Evolutionary conservation across 2,888 invertebrate genomes (phyloP), one percentile per base, ranked within the genome.

Genomic region (Cinara cedri): DNA sequence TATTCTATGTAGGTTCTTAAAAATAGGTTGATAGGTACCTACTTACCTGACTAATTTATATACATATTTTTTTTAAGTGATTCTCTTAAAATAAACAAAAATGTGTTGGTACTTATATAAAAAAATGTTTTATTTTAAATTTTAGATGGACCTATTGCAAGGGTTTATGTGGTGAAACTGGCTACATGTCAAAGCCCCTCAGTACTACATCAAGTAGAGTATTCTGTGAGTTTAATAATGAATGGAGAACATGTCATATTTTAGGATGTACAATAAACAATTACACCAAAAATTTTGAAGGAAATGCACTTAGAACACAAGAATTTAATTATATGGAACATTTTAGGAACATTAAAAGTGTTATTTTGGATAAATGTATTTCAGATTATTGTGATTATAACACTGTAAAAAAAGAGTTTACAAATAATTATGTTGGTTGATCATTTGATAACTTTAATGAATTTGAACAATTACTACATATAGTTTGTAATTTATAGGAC

Each of bases 191-290:
- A 9, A 68, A 68, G 16, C 49, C 68, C 16, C 66, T 34, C 21
- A 49, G 19, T 16, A 55, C 34, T 13, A 21, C 49, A 19, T 57
- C 46, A 0, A 57, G 26, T 16, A 55, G 46, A 3, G 10, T 54
- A 3, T 46, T 13, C 11, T 42, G 34, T 3, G 57, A 34, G 8
- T 68, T 78, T 19, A 65, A 78, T 10, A 26, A 55, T 16, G 76
- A 78, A n/a, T 78, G 76, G 76, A 78, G 68, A 68, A 78, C 76
- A 4, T 78, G 76, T 14, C n/a, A 16, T 3, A 3, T 78, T 10
- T 14, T 14, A 11, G 68, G 57, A 10, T 78, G 76, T 34, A 68
- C 49, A 3, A 8, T 68, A 16, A 14, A 4, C 1, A 78, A 78
- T 26, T 78, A 60, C 21, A 49, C 68, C 6, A 9, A 49, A 0